Conservation (phyloP, 2,113 vertebrate genomes). For the Phaethornis superciliosus region DNA sequence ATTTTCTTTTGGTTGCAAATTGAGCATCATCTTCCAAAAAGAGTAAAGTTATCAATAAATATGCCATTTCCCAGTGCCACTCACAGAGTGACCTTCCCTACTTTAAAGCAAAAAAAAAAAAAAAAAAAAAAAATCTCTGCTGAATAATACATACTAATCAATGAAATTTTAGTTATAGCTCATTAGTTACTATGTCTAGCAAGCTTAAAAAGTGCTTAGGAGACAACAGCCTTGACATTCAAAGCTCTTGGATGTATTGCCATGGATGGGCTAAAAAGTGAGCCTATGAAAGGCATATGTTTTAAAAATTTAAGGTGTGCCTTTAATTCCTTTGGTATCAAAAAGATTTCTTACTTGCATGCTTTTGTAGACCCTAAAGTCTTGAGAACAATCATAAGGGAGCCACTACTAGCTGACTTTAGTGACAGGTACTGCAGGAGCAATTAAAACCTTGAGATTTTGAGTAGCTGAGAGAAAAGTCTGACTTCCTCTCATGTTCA, state of each 20-base stretch:
- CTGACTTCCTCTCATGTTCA: neutral
- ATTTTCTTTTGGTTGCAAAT: neutral
- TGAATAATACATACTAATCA: neutral
- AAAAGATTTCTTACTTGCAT: neutral
- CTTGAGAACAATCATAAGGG: neutral
- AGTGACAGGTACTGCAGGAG: neutral
- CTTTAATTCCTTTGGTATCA: neutral
- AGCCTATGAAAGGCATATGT: neutral
- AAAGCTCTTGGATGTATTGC: neutral
- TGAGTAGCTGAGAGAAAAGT: neutral
- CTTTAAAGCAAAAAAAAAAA: neutral
- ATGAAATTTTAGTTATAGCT: neutral
- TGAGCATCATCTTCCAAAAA: neutral
- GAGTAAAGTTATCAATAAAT: neutral
- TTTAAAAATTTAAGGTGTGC: neutral
- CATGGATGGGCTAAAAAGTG: neutral
- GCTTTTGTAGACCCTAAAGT: neutral
- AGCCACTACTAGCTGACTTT: neutral
- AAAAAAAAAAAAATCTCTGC: neutral
- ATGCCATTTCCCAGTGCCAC: neutral
- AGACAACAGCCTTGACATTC: neutral
- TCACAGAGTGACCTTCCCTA: neutral
- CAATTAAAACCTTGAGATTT: conserved; percentile 5
- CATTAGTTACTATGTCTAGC: neutral
- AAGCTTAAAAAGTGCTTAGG: neutral